A percentile compares a stretch with the other conserved stretches of the same genome.
phyloP scores from a whole-genome alignment of 1,140 invertebrate genomes.

The Psix sp. region DNA sequence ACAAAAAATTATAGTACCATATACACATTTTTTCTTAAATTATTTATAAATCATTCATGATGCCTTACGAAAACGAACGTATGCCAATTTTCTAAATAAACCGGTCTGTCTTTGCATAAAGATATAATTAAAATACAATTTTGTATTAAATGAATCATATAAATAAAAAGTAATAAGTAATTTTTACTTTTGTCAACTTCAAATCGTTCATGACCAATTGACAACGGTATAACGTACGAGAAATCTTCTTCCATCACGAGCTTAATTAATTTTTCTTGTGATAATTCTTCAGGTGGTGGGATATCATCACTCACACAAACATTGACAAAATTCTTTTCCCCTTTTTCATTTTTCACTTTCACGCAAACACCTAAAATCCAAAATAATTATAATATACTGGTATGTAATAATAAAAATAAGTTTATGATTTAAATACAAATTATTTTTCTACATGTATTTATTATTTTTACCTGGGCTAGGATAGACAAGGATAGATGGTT shows the following conservation, averaged over 20 bases:
- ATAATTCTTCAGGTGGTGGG: constrained; percentile 87
- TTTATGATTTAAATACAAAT: background rate
- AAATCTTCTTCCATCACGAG: constrained; percentile 85
- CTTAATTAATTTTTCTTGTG: constrained; percentile 84
- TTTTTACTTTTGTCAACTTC: constrained; percentile 84
- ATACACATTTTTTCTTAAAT: too few species aligned
- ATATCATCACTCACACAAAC: constrained; percentile 87
- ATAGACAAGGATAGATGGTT: constrained; percentile 22
- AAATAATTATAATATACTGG: constrained; percentile 11
- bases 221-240: constrained; percentile 90
- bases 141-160: too few species aligned
- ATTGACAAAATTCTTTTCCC: constrained; percentile 88
- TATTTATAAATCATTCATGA: too few species aligned
- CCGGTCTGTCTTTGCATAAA: too few species aligned
- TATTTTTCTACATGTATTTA: constrained; percentile 1
- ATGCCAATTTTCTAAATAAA: too few species aligned
- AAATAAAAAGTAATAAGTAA: background rate
- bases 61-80: too few species aligned
- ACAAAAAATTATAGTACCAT: too few species aligned
- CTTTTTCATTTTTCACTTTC: constrained; percentile 84
- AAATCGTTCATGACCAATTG: constrained; percentile 86
- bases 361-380: constrained; percentile 89
- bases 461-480: constrained; percentile 30
- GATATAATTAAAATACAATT: too few species aligned
- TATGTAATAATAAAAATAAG: constrained; percentile 1